Evolutionary conservation across 1,140 invertebrate species (phyloP), one percentile per base, ranked within the genome.

Genomic region (Zaprionus vittiger): DNA sequence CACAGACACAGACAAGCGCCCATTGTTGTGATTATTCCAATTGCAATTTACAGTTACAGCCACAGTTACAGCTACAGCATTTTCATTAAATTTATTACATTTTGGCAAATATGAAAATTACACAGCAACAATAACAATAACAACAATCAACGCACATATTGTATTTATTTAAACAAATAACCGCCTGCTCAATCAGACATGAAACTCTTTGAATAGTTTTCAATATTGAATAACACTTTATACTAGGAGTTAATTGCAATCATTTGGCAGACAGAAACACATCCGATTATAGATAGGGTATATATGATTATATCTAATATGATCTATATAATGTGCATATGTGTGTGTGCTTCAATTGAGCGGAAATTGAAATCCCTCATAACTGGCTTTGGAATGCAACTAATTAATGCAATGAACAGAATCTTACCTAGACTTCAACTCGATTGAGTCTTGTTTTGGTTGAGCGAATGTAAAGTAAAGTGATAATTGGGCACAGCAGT

Each of bases 91-190:
- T 47, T 59, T 66, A 70, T 67, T 67, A 47, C 67, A 85, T 76
- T 84, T 63, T 69, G 73, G 81, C 52, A 80, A 83, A 76, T 72
- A 70, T 57, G 83, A 66, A 24, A 31, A 56, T 24, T 14, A 52
- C 22, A 52, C 17, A 9, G 17, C 17, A 49, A 49, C 9, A 49
- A 49, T 3, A 49, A 52, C n/a, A 44, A 17, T 7, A 44, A n/a
- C 15, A n/a, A 7, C 12, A 37, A 14, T 37, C 12, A 37, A 37
- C 15, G 5, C 41, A 44, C 41, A 44, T 44, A 7, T 9, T 47
- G 47, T 14, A 52, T 52, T 52, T 52, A 52, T 52, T 52, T 52
- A 24, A 52, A 52, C 47, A 52, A 52, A 22, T 14, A 22, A 5
- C 17, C 11, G 20, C 11, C 47, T 22, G 47, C 47, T 22, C 47